Percentiles rank a stretch among this genome's conserved stretches.
Evolutionary conservation across 2,888 invertebrate genomes (phyloP).

Genomic region (Adelognathus sp.): DNA sequence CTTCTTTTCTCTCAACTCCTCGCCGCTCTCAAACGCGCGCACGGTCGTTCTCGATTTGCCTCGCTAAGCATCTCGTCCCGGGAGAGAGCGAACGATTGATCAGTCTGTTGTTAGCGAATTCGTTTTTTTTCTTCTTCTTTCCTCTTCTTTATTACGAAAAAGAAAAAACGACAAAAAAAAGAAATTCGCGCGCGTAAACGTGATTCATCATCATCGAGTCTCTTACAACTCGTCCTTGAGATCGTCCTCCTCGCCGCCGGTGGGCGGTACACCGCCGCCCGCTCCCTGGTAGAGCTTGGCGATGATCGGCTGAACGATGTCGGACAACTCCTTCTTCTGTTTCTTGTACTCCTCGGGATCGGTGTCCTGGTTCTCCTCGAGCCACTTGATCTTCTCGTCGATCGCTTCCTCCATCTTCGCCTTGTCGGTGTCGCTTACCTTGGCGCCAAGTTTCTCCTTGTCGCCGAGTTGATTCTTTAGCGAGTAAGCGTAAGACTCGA

Average conservation of each 20-base stretch:
- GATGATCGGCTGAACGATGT: constrained; percentile 98
- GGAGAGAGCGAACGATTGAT: constrained; percentile 27
- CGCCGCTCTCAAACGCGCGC: background rate
- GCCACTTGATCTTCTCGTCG: constrained; percentile 98
- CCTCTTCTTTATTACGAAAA: too few relatives aligned
- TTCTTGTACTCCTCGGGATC: constrained; percentile 96
- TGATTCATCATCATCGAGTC: background rate
- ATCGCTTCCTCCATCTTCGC: constrained; percentile 97
- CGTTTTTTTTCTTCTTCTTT: too few relatives aligned
- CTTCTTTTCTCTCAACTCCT: constrained; percentile 30
- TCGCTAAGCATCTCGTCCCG: background rate
- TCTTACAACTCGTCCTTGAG: constrained; percentile 92
- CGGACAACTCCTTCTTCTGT: constrained; percentile 97
- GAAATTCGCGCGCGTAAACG: constrained; percentile 12
- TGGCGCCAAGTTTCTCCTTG: constrained; percentile 98
- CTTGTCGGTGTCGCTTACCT: constrained; percentile 94
- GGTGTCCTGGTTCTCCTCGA: constrained; percentile 96
- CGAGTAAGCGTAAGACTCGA: constrained; percentile 98
- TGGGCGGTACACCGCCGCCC: constrained; percentile 88
- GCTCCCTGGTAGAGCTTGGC: constrained; percentile 96
- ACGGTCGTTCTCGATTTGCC: background rate
- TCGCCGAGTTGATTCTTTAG: constrained; percentile 98
- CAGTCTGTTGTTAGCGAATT: constrained; percentile 41
- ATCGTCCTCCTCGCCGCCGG: constrained; percentile 87
- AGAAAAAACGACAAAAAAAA: too few relatives aligned